Conservation (phyloP, 2,888 invertebrate genomes). For the Scelioninae gen. 2 region DNA sequence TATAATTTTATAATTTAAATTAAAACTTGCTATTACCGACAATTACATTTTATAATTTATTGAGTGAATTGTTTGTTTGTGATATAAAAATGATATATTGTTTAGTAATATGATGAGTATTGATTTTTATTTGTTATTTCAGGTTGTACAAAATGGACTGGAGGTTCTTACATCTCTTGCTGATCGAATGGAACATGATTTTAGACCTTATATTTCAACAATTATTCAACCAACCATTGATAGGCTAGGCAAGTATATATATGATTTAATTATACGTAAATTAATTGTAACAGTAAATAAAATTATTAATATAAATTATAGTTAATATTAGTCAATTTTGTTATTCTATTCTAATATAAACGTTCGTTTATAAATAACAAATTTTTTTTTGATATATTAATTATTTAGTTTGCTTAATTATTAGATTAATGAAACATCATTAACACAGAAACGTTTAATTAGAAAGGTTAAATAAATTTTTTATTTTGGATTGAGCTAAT, state of each 20-base stretch:
- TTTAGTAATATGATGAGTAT: slow-evolving; percentile 6
- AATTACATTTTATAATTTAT: slow-evolving; percentile 10
- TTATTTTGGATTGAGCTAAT: too few species aligned
- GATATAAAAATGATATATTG: background rate
- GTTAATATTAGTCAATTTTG: too few species aligned
- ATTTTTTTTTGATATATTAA: too few species aligned
- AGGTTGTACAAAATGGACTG: slow-evolving; percentile 94
- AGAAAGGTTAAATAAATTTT: too few species aligned
- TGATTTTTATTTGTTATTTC: slow-evolving; percentile 68
- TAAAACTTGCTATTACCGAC: background rate
- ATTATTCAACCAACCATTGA: slow-evolving; percentile 90
- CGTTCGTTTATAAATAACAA: too few species aligned
- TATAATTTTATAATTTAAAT: slow-evolving; percentile 19
- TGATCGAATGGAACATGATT: slow-evolving; percentile 90
- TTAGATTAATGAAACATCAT: too few species aligned
- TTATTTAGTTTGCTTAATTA: too few species aligned
- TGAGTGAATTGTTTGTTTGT: background rate
- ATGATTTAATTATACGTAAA: too few species aligned
- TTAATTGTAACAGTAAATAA: too few species aligned
- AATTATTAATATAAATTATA: too few species aligned
- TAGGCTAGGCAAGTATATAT: slow-evolving; percentile 78
- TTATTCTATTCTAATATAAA: too few species aligned
- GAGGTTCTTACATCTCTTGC: slow-evolving; percentile 91
- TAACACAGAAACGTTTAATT: too few species aligned
- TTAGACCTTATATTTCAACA: slow-evolving; percentile 89